Percentiles rank a stretch among this genome's conserved stretches.
Evolutionary conservation across 2,113 vertebrate genomes (phyloP).

Genomic region (Stomatorhinus ivindoensis): DNA sequence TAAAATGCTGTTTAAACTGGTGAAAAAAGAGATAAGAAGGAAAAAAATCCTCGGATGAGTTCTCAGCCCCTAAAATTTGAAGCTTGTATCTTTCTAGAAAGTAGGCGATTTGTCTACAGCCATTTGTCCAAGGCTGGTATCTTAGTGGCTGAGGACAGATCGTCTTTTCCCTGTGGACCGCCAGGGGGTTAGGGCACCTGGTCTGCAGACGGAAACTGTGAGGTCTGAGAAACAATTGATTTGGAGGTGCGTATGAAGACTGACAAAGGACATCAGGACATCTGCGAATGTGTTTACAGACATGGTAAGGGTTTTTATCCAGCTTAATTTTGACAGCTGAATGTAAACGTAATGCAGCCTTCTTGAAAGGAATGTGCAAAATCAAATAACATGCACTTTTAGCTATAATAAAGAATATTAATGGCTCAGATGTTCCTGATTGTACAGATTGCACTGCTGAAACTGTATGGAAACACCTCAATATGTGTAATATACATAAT

Average conservation of each 20-base stretch:
- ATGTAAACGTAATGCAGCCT: not conserved
- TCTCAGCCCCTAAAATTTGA: not conserved
- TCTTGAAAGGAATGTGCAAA: not conserved
- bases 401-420: not conserved
- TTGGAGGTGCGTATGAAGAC: not conserved
- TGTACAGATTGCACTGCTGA: not conserved
- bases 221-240: not conserved
- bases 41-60: not conserved
- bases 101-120: not conserved
- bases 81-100: not conserved
- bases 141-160: not conserved
- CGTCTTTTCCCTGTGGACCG: not conserved
- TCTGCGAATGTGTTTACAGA: not conserved
- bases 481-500: not conserved
- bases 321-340: not conserved
- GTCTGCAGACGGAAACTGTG: not conserved
- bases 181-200: not conserved
- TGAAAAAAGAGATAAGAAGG: not conserved
- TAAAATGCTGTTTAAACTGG: not conserved
- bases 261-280: slow-evolving; percentile 3
- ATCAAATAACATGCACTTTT: not conserved
- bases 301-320: slow-evolving; percentile 27
- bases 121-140: not conserved
- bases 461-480: not conserved
- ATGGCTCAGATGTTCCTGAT: not conserved